Evolutionary conservation across 2,113 vertebrate genomes (phyloP), one percentile per base, ranked within the genome.

Genomic region (Litocranius walleri): DNA sequence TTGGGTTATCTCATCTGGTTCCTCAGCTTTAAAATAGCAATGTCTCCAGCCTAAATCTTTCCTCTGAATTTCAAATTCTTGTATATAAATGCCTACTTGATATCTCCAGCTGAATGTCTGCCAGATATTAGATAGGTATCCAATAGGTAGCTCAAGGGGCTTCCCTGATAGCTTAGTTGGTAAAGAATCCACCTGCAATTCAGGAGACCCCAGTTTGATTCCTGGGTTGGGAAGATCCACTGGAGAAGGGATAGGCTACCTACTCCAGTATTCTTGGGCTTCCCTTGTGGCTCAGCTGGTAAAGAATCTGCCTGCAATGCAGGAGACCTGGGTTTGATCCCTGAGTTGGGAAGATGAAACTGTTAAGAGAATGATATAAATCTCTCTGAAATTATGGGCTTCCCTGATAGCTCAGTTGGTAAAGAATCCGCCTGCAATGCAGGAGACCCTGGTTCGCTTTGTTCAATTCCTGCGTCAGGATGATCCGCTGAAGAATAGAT

Each of bases 381-480:
- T 67, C 64, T 67, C 64, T 67, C 64, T 67, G 64, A 67, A 67
- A 67, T 67, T 67, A 36, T 36, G n/a, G 64, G 64, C n/a, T 36
- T 71, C n/a, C n/a, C 64, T 36, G 9, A 36, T 71, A 36, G 67
- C n/a, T 71, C 19, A 71, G n/a, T 71, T 71, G 67, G n/a, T 71
- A 71, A 71, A 36, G 67, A 71, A 71, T 71, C 67, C 2, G 0
- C n/a, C n/a, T 36, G n/a, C 67, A 71, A 71, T 71, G 17, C 10
- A 71, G n/a, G n/a, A 71, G n/a, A 71, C n/a, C n/a, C 19, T 0
- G 0, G 67, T 71, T 71, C 0, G 1, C n/a, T 71, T 23, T 71
- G 64, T 36, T 71, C 9, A 71, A 71, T 40, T 71, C 67, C n/a
- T 71, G 19, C 10, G 10, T 71, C n/a, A 36, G 67, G n/a, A 71